Percentiles rank a stretch among this genome's conserved stretches.
Conservation (phyloP, 1,140 invertebrate genomes). For the Drosophila gunungcola region DNA sequence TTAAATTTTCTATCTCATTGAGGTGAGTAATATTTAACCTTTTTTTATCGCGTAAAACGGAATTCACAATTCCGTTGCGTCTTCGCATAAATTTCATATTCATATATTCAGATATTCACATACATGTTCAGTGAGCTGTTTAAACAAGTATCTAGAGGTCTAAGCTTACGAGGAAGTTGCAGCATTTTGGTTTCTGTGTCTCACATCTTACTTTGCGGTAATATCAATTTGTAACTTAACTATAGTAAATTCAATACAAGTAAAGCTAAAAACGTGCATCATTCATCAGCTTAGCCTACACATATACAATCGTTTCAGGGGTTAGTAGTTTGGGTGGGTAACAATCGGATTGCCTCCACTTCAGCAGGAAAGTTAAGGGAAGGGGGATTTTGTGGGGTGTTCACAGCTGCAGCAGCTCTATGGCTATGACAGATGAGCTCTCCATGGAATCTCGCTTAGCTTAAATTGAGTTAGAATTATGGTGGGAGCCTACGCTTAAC, state of each 20-base stretch:
- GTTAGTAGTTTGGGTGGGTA: slow-evolving; percentile 6
- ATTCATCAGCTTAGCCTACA: slow-evolving; percentile 50
- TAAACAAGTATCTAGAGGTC: slow-evolving; percentile 33
- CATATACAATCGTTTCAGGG: slow-evolving; percentile 37
- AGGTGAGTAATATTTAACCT: slow-evolving; percentile 42
- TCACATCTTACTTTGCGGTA: slow-evolving; percentile 59
- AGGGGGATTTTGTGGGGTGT: slow-evolving; percentile 17
- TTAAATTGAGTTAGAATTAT: slow-evolving; percentile 59
- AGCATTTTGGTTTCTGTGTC: slow-evolving; percentile 66
- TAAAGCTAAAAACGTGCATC: slow-evolving; percentile 65
- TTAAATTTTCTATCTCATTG: slow-evolving; percentile 40
- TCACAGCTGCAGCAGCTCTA: slow-evolving; percentile 53
- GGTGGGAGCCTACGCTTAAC: slow-evolving; percentile 66
- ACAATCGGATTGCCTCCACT: slow-evolving; percentile 45
- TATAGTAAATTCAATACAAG: slow-evolving; percentile 78
- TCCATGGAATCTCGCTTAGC: slow-evolving; percentile 54
- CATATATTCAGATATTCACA: background rate
- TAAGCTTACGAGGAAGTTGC: slow-evolving; percentile 59
- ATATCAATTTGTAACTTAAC: slow-evolving; percentile 76
- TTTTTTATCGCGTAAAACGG: slow-evolving; percentile 40
- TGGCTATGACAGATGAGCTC: slow-evolving; percentile 53
- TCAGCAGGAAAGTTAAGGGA: slow-evolving; percentile 26
- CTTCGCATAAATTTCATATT: slow-evolving; percentile 20
- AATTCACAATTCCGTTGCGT: slow-evolving; percentile 37
- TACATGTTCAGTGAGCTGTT: slow-evolving; percentile 50